Evolutionary conservation across 1,140 invertebrate species (phyloP).

Genomic region (Caenorhabditis briggsae): DNA sequence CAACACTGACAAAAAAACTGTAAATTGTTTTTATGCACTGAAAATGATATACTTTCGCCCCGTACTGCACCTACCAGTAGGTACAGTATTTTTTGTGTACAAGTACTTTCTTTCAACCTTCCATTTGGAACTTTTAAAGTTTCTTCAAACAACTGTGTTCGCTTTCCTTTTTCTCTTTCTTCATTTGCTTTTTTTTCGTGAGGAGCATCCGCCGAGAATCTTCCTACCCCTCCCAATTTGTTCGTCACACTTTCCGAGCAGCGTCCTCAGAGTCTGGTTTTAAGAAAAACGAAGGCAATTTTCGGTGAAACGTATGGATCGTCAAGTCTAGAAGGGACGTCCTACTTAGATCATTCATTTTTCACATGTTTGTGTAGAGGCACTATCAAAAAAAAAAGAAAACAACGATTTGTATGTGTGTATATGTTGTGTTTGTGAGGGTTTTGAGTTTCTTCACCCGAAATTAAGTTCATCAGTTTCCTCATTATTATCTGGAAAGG

Average conservation of each 20-base stretch:
- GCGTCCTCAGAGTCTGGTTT: conserved; percentile 1
- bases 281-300: neutral
- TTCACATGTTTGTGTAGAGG: neutral
- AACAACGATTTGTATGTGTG: neutral
- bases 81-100: no score
- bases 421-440: neutral
- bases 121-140: no score
- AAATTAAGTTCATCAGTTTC: conserved; percentile 13
- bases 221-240: neutral
- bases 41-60: no score
- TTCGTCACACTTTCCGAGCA: conserved; percentile 6
- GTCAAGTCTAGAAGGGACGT: neutral
- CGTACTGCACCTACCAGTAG: no score
- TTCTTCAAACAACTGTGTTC: no score
- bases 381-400: neutral
- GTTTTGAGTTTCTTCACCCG: neutral
- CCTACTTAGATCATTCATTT: neutral
- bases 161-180: neutral
- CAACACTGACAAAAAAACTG: no score
- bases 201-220: neutral
- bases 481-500: neutral
- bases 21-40: no score
- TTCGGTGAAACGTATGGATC: neutral
- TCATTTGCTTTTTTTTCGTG: neutral
- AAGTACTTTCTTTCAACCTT: no score